Base-by-base conservation (phyloP, 2,113 vertebrate species). In the Emydocephalus ijimae region DNA sequence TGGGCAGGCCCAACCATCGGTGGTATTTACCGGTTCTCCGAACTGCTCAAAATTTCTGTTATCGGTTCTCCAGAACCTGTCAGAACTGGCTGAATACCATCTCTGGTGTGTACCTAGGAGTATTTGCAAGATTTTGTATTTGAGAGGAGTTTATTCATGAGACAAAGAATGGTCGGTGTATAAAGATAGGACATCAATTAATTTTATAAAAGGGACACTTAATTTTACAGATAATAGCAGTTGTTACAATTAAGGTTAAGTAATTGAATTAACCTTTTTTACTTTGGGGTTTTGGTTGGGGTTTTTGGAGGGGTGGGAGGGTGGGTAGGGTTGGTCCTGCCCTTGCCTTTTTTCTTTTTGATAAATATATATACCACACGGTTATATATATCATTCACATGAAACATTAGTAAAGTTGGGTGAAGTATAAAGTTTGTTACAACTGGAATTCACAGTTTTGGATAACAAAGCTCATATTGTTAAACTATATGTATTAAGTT, bases 401-500 rank as follows among this genome's bases (percentile, higher is more conserved):
- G 69, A 81, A 81, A 81, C 69, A 39, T 81, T 81, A 15, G n/a
- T 81, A 20, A 81, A 34, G 6, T 39, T 81, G 69, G n/a, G 15
- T 81, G 69, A 39, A 20, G 15, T 39, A 39, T 74, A 74, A 74
- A n/a, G 69, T 81, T 81, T 74, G 15, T 74, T 74, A 3, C 69
- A 74, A 74, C 69, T 74, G 69, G 69, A 74, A 74, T 74, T 39
- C n/a, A 34, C 4, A 39, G n/a, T 5, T 34, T 74, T 81, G 69
- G n/a, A 81, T 81, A 81, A 7, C n/a, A 39, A 20, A 81, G 69
- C 5, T 81, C 95, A 92, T 93, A 0, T 21, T n/a, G 56, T 89
- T 96, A 95, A 94, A 95, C 95, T 95, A 15, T 95, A 15, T 18
- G 14, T 34, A 39, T 95, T 95, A 93, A 90, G 89, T 93, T 56